Evolutionary conservation across 2,113 vertebrate genomes (phyloP), one percentile per base, ranked within the genome.

Genomic region (Serinus canaria): DNA sequence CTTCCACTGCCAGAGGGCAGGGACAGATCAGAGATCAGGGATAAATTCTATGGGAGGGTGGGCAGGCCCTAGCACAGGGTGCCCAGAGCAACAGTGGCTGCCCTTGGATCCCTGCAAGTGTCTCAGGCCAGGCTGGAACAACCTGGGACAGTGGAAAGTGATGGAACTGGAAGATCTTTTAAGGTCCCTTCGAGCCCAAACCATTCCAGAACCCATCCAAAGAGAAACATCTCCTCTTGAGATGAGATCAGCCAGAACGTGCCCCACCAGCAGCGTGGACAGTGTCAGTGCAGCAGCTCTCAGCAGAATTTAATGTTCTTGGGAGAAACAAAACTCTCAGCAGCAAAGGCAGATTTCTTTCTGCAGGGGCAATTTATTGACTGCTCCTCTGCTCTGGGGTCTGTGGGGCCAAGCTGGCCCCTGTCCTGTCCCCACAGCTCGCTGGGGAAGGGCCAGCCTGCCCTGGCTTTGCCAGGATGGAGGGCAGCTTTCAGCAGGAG

Each of bases 331-430:
- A 49, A 39, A 0, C 3, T 50, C 62, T 86, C 8, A 9, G 56
- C 6, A 2, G 85, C 46, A 35, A 64, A 43, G 43, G 73, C 50
- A 37, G 74, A 30, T 86, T 55, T 39, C 35, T 49, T 44, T 47
- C 77, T 49, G 55, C 43, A 68, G 74, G 69, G 28, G 19, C 66
- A 46, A 44, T 0, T 0, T 1, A 9, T 4, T 0, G 0, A 67
- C 27, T 41, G 46, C 63, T 58, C 16, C 60, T 27, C 50, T 7
- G 7, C 66, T 35, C 9, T 14, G 52, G 55, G 30, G 30, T 22
- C 50, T 9, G 18, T 6, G 37, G 80, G 67, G 39, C 24, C 35
- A 10, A 62, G 58, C 30, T 83, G 52, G 17, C 5, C 53, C 58
- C 16, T 6, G 1, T 30, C 43, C 47, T 14, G 3, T 11, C 41